phyloP scores from a whole-genome alignment of 2,797 vertebrate species.

The Amazona ochrocephala region DNA sequence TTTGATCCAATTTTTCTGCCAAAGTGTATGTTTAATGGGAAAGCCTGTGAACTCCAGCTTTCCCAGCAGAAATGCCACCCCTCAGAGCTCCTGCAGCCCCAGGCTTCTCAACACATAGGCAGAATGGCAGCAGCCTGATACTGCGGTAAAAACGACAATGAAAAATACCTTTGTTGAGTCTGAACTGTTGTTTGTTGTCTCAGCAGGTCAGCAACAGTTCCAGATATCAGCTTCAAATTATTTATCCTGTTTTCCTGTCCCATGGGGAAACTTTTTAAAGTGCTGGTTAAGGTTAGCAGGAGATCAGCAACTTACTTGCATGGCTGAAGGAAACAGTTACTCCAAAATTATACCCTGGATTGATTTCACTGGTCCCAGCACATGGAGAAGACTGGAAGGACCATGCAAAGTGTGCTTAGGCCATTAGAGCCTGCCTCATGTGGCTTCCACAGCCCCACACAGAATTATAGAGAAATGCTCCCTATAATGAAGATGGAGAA shows the following conservation, averaged over 20 bases:
- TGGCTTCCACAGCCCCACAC: not conserved
- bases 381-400: constrained; percentile 6
- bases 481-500: not conserved
- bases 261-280: not conserved
- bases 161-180: not conserved
- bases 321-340: constrained; percentile 27
- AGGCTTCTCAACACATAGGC: not conserved
- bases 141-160: not conserved
- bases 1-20: not conserved
- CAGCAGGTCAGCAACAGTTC: not conserved
- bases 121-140: not conserved
- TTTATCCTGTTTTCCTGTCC: constrained; percentile 25
- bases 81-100: not conserved
- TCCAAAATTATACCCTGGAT: constrained; percentile 54
- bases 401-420: not conserved
- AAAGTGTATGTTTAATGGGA: not conserved
- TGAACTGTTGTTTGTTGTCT: not conserved
- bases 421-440: not conserved
- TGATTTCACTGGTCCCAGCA: not conserved
- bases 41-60: not conserved
- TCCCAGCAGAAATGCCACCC: not conserved
- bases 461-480: not conserved
- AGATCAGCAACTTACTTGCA: not conserved
- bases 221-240: not conserved
- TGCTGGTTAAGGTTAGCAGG: not conserved